Percentiles rank a stretch among this genome's conserved stretches.
These are phyloP conservation scores for Neomorphus geoffroyi DNA, from an alignment of 2,797 vertebrate genomes.

Conservation along the genomic window DNA sequence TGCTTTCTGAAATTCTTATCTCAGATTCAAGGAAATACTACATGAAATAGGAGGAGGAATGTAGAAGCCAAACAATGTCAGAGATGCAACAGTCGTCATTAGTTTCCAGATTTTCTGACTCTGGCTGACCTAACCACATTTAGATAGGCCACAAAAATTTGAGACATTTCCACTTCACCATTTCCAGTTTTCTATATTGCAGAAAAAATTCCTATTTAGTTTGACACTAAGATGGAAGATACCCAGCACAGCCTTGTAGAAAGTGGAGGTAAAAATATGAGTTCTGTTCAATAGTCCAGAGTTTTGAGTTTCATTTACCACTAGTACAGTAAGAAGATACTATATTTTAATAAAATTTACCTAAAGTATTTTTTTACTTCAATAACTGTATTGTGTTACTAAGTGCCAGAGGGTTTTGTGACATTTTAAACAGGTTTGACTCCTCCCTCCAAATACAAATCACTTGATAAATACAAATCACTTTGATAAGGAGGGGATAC, in stretches of 20 bases:
- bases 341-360: neutral
- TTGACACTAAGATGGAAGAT: neutral
- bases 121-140: neutral
- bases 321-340: neutral
- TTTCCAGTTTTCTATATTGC: neutral
- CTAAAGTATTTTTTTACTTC: neutral
- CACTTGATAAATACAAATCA: neutral
- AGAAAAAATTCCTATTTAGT: neutral
- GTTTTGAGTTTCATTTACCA: neutral
- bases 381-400: neutral
- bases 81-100: neutral
- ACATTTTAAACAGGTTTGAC: no score
- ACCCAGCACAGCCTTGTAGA: neutral
- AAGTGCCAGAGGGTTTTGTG: neutral
- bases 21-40: neutral
- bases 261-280: neutral
- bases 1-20: neutral
- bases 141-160: neutral
- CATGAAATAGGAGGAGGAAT: neutral
- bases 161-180: neutral
- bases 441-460: no score
- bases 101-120: neutral
- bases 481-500: neutral
- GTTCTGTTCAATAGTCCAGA: neutral
- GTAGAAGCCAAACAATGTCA: neutral